These are phyloP conservation scores for Pantala flavescens DNA, from an alignment of 1,140 invertebrate species.

Conservation along the genomic window DNA sequence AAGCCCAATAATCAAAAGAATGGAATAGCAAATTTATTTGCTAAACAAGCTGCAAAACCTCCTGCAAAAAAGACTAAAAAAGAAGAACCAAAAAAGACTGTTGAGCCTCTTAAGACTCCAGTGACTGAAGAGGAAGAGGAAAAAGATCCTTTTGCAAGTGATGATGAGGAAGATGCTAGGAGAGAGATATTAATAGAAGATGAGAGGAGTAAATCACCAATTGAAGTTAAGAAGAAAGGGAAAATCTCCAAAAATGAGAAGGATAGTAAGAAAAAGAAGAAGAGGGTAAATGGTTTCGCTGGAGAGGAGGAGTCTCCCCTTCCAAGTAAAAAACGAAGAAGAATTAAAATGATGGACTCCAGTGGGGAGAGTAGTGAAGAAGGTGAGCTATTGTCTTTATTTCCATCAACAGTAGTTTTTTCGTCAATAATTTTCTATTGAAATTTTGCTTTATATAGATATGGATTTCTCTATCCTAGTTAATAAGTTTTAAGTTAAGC, in stretches of 20 bases:
- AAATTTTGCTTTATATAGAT: too few relatives aligned
- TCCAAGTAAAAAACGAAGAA: not conserved
- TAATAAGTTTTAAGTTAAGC: too few relatives aligned
- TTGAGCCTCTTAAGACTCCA: not conserved
- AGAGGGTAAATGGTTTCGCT: not conserved
- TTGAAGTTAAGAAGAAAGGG: too few relatives aligned
- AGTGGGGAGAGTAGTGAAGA: not conserved
- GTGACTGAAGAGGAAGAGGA: not conserved
- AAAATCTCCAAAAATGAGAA: too few relatives aligned
- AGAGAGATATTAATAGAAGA: not conserved
- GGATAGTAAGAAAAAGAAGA: not conserved
- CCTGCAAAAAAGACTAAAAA: not conserved
- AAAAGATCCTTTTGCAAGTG: not conserved
- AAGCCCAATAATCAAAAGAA: not conserved
- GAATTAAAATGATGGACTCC: not conserved
- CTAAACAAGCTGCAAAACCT: not conserved
- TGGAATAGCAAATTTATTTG: conserved; percentile 8
- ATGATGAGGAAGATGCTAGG: not conserved
- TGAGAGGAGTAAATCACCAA: not conserved
- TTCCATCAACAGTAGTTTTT: too few relatives aligned
- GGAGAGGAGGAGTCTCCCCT: not conserved
- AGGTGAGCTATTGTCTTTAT: not conserved
- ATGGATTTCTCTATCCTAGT: too few relatives aligned
- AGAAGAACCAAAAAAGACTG: not conserved
- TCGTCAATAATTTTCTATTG: too few relatives aligned